Evolutionary conservation across 2,888 invertebrate species (phyloP).

Genomic region (Mesorhabditis belari): DNA sequence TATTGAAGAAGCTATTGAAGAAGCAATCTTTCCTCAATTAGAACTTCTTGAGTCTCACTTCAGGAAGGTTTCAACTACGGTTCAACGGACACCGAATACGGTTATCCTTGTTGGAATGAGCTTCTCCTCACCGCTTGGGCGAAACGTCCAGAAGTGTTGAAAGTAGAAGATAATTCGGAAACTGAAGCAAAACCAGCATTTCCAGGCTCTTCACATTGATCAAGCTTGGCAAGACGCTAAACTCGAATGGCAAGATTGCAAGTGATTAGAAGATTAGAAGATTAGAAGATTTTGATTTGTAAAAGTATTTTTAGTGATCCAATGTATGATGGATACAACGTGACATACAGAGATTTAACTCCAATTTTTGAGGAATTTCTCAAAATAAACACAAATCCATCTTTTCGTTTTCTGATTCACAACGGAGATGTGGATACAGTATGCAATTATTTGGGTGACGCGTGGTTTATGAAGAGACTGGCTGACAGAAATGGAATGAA

Average conservation of each 20-base stretch:
- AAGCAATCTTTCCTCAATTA: neutral
- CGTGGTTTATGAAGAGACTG: neutral
- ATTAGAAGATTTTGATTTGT: neutral
- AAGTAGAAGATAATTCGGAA: neutral
- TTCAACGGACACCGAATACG: slow-evolving; percentile 30
- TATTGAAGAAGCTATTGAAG: too few species aligned
- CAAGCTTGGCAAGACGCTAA: slow-evolving; percentile 9
- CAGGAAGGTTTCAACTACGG: slow-evolving; percentile 35
- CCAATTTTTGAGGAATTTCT: slow-evolving; percentile 14
- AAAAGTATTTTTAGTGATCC: slow-evolving; percentile 7
- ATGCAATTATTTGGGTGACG: neutral
- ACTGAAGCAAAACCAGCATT: neutral
- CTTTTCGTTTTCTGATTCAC: neutral
- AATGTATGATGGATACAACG: slow-evolving; percentile 19
- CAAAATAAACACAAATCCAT: neutral
- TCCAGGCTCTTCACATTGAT: slow-evolving; percentile 14
- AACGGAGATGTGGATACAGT: neutral
- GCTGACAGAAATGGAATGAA: neutral
- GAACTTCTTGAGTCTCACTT: neutral
- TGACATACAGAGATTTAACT: slow-evolving; percentile 22
- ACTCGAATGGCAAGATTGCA: slow-evolving; percentile 21
- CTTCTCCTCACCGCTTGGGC: slow-evolving; percentile 32
- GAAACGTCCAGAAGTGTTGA: slow-evolving; percentile 28
- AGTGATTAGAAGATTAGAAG: slow-evolving; percentile 3
- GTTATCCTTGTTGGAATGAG: slow-evolving; percentile 40